These are phyloP conservation scores for Rhyacophila evoluta DNA, from an alignment of 2,888 invertebrate genomes.

Conservation along the genomic window DNA sequence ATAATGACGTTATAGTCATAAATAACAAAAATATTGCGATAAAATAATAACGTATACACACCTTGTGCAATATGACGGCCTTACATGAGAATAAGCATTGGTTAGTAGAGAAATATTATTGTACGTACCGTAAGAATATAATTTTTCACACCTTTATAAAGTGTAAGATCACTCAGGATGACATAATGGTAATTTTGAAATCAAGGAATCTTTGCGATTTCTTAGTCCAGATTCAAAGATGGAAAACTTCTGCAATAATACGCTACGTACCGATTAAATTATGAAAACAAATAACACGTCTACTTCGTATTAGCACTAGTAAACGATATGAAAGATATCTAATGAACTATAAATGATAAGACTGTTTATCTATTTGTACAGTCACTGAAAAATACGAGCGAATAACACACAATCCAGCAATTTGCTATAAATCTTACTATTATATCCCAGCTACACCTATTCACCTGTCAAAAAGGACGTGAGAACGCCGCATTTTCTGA, in stretches of 20 bases:
- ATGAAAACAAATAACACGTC: constrained; percentile 14
- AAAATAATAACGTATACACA: background rate
- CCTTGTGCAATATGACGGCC: background rate
- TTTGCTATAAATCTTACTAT: constrained; percentile 40
- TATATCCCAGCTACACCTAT: constrained; percentile 41
- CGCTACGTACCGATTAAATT: constrained; percentile 21
- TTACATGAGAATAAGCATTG: background rate
- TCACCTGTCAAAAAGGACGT: constrained; percentile 43
- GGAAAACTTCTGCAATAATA: constrained; percentile 18
- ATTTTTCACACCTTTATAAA: background rate
- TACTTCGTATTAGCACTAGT: background rate
- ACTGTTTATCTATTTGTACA: background rate
- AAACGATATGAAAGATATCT: background rate
- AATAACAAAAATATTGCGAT: constrained; percentile 19
- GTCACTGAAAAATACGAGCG: background rate
- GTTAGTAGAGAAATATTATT: background rate
- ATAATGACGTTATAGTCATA: background rate
- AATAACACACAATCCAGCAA: background rate
- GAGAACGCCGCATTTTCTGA: constrained; percentile 9
- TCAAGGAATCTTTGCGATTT: background rate
- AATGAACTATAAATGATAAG: background rate
- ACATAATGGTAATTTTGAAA: background rate
- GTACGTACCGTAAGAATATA: background rate
- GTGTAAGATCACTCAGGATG: background rate
- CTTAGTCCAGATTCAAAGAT: constrained; percentile 11